Evolutionary conservation across 92 coral and sea anemone genomes (phyloP).

Genomic region (Desmophyllum pertusum): DNA sequence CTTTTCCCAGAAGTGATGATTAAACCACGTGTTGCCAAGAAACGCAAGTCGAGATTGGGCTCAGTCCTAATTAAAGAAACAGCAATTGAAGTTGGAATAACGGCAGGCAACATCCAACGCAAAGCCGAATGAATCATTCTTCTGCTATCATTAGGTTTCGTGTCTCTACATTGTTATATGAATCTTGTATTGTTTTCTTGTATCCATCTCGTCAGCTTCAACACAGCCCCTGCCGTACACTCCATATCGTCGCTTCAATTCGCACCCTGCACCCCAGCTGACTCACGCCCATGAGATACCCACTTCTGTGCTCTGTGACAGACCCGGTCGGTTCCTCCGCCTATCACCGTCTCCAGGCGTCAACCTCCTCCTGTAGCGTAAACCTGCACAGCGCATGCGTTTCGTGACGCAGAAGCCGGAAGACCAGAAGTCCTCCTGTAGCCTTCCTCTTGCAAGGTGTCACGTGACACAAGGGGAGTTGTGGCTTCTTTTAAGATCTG

Average conservation of each 20-base stretch:
- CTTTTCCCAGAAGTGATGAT: conserved; percentile 22
- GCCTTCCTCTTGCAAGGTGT: conserved; percentile 36
- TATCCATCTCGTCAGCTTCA: conserved; percentile 55
- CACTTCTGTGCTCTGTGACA: conserved; percentile 40
- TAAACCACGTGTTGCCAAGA: too few species aligned
- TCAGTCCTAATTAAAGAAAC: too few species aligned
- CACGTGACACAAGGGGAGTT: conserved; percentile 44
- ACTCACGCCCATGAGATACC: conserved; percentile 51
- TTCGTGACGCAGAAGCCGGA: conserved; percentile 51
- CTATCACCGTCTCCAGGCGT: conserved; percentile 55
- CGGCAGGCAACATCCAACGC: too few species aligned
- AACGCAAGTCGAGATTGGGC: too few species aligned
- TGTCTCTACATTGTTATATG: too few species aligned
- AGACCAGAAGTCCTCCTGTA: conserved; percentile 30
- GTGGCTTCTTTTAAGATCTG: conserved; percentile 43
- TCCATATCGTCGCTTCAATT: conserved; percentile 43
- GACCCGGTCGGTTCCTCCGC: conserved; percentile 63
- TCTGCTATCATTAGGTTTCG: too few species aligned
- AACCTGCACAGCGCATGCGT: conserved; percentile 71
- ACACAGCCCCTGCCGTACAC: conserved; percentile 60
- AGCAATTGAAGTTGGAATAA: too few species aligned
- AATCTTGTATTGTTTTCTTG: conserved; percentile 28
- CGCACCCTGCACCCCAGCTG: conserved; percentile 64
- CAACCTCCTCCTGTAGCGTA: conserved; percentile 42
- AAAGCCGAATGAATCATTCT: background rate